Evolutionary conservation across 1,140 invertebrate genomes (phyloP), one percentile per base, ranked within the genome.

Genomic region (Cyrtorhinus lividipennis): DNA sequence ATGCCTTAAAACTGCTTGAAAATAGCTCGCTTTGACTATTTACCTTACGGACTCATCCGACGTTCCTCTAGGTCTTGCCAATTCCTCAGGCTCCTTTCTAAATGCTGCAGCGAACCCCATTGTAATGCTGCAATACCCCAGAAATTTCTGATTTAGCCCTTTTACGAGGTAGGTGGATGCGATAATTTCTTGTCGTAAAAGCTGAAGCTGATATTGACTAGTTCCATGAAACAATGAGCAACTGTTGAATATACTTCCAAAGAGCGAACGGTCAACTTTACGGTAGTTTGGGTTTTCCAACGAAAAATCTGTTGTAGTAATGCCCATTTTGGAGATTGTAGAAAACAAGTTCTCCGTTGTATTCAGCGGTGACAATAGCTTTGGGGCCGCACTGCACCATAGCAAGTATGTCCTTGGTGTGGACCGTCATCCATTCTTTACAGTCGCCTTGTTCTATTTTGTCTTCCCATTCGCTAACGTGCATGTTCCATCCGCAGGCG

Each of bases 291-390:
- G 27, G 63, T 61, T 38, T 30, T 26, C n/a, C 58, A 1, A 60
- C 65, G 27, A 48, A 27, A 53, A 65, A 58, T 27, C 46, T 73
- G 72, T 77, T 77, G 67, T 82, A 81, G 0, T 80, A 76, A 66
- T 86, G 82, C 0, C 83, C 83, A 1, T 84, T 87, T 69, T 87
- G 83, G 26, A 87, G 71, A 62, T 80, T 79, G 87, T 88, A 90
- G 26, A 90, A 75, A 59, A 90, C 76, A 12, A 92, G 76, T 71
- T 90, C 86, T 1, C 88, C 88, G 66, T 83, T 82, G 67, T 85
- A 86, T 1, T 77, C 70, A 63, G 77, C 78, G 1, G 87, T 88
- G 13, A 81, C 85, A 0, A 90, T 70, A 0, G 80, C 74, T 67
- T 85, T 77, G 1, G 84, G 82, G n/a, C 76, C 66, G 64, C 59